Base-by-base conservation (phyloP, 2,888 invertebrate species). In the Caenorhabditis zanzibari region DNA sequence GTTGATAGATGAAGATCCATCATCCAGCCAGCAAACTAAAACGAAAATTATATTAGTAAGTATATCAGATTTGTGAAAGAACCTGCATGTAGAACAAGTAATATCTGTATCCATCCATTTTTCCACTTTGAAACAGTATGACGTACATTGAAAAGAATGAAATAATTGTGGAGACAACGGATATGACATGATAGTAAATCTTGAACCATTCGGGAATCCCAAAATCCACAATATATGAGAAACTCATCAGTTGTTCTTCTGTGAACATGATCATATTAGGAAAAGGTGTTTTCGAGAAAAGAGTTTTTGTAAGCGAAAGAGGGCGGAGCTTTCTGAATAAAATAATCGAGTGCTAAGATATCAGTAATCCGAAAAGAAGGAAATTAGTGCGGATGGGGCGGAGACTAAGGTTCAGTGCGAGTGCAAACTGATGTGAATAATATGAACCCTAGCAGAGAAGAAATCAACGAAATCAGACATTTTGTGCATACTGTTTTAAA, bases 61-160 rank as follows among this genome's bases (percentile, higher is more conserved):
- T 26, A 0, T 35, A 28, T 56, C 19, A 24, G 6, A n/a, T 12
- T 26, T 7, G 14, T 38, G 22, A 19, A 49, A 16, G 6, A 14
- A 81, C 81, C 81, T 81, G 81, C 72, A 81, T 81, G 28, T 81
- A 81, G 28, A 81, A 74, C 19, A 81, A 52, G 16, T 81, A 81
- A 52, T 41, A 81, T 1, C 63, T 38, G 47, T 74, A 81, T 19
- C 74, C 74, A 24, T 81, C 74, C 81, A 81, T 81, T 68, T 81
- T 81, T 19, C 81, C 81, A 68, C 81, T 81, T 56, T 73, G 72
- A 44, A 69, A 81, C 66, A 81, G 16, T 32, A 81, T 81, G 22
- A 81, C 52, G 35, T 81, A 74, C 74, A 81, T 66, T 44, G 81
- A 68, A 47, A 81, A 69, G 7, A 69, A 61, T 19, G 74, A 73